Evolutionary conservation across 2,113 vertebrate species (phyloP).

Genomic region (Clarias batrachus): DNA sequence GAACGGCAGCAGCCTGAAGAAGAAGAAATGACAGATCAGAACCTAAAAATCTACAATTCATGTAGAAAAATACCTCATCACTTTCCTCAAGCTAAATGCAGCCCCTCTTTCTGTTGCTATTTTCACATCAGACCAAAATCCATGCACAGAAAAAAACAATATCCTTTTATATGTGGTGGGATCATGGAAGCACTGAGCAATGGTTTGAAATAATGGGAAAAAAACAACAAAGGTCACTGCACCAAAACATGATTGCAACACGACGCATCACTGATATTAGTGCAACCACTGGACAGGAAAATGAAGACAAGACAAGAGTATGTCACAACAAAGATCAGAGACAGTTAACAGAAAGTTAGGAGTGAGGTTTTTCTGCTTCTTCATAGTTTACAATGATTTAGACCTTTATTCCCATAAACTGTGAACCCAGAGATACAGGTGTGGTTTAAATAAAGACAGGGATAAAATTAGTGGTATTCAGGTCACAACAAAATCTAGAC

Average conservation of each 20-base stretch:
- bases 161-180: neutral
- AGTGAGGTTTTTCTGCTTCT: neutral
- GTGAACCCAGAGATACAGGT: neutral
- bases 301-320: neutral
- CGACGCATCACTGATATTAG: neutral
- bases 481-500: neutral
- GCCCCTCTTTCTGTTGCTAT: neutral
- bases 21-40: neutral
- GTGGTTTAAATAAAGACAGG: neutral
- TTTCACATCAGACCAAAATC: neutral
- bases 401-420: neutral
- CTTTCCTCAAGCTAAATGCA: neutral
- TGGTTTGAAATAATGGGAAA: neutral
- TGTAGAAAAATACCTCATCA: neutral
- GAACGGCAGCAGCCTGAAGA: slow-evolving; percentile 84
- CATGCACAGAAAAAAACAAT: neutral
- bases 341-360: no score
- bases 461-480: neutral
- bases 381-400: neutral
- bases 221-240: neutral
- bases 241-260: neutral
- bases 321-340: neutral
- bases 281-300: neutral
- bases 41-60: neutral
- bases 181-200: neutral